These are phyloP conservation scores for Hestina assimilis DNA, from an alignment of 1,140 invertebrate species.

Conservation along the genomic window DNA sequence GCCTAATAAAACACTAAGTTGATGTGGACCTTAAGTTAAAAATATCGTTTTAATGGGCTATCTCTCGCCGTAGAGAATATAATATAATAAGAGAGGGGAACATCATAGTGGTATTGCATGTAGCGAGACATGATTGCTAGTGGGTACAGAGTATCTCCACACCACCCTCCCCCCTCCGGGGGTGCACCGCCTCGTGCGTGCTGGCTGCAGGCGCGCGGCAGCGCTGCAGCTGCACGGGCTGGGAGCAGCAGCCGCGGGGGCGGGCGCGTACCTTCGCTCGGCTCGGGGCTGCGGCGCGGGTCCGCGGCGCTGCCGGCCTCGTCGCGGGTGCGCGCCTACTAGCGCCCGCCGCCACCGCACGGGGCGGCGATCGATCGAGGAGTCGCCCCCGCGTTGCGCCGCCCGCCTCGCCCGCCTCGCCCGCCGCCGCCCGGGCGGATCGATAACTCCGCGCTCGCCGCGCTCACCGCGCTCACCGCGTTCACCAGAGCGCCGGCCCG, in stretches of 20 bases:
- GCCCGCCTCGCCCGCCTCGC: constrained; percentile 23
- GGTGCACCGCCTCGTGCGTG: not conserved
- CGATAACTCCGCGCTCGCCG: constrained; percentile 16
- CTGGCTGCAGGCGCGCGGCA: constrained; percentile 2
- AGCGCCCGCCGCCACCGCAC: constrained; percentile 42
- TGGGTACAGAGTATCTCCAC: not conserved
- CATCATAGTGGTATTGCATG: constrained; percentile 12
- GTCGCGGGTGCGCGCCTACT: constrained; percentile 40
- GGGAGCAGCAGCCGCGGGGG: constrained; percentile 12
- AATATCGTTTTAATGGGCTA: too few relatives aligned
- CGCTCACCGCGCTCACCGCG: constrained; percentile 22
- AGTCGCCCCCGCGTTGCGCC: constrained; percentile 24
- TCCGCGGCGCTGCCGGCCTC: constrained; percentile 32
- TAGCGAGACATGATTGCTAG: constrained; percentile 9
- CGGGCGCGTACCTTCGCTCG: constrained; percentile 27
- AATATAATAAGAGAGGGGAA: too few relatives aligned
- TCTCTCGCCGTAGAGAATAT: too few relatives aligned
- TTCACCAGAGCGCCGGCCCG: not conserved
- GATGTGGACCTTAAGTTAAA: too few relatives aligned
- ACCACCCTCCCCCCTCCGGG: constrained; percentile 3
- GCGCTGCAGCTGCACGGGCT: constrained; percentile 30
- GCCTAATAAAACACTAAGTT: too few relatives aligned
- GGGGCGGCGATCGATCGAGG: constrained; percentile 42
- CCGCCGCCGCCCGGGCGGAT: constrained; percentile 22
- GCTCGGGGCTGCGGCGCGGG: constrained; percentile 20